Evolutionary conservation across 2,888 invertebrate genomes (phyloP).

Genomic region (Mesorhabditis belari): DNA sequence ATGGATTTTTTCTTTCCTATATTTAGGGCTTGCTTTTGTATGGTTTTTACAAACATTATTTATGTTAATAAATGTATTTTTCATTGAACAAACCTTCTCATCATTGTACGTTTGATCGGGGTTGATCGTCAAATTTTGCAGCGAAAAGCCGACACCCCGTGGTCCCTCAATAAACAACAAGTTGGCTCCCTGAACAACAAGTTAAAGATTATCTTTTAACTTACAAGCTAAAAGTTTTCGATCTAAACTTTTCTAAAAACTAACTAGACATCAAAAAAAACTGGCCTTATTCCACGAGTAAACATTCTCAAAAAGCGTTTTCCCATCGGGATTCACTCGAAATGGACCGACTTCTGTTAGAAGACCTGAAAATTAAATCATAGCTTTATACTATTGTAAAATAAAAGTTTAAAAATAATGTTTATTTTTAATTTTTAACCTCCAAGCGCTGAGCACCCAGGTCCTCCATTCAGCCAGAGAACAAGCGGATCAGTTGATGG

Average conservation of each 20-base stretch:
- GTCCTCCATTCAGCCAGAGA: constrained; percentile 56
- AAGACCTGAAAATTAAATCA: too few species aligned
- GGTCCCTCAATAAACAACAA: constrained; percentile 59
- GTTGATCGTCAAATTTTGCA: constrained; percentile 28
- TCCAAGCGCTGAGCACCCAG: constrained; percentile 40
- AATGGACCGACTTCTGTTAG: constrained; percentile 32
- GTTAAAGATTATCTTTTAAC: background rate
- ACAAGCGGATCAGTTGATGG: constrained; percentile 55
- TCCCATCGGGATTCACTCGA: constrained; percentile 46
- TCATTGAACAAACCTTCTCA: too few species aligned
- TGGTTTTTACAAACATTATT: too few species aligned
- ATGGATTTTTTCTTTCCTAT: too few species aligned
- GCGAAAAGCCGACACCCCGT: constrained; percentile 59
- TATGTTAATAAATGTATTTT: too few species aligned
- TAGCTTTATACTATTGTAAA: too few species aligned
- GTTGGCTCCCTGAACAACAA: constrained; percentile 54
- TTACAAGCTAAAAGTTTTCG: too few species aligned
- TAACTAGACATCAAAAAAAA: background rate
- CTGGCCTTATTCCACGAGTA: constrained; percentile 53
- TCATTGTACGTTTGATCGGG: constrained; percentile 28
- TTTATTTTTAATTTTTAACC: too few species aligned
- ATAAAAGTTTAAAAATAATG: constrained; percentile 13
- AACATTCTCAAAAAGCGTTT: constrained; percentile 46
- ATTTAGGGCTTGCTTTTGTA: too few species aligned
- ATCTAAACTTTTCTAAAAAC: too few species aligned